Percentiles rank a stretch among this genome's conserved stretches.
Evolutionary conservation across 2,113 vertebrate species (phyloP).

Genomic region (Leucopternis melanops): DNA sequence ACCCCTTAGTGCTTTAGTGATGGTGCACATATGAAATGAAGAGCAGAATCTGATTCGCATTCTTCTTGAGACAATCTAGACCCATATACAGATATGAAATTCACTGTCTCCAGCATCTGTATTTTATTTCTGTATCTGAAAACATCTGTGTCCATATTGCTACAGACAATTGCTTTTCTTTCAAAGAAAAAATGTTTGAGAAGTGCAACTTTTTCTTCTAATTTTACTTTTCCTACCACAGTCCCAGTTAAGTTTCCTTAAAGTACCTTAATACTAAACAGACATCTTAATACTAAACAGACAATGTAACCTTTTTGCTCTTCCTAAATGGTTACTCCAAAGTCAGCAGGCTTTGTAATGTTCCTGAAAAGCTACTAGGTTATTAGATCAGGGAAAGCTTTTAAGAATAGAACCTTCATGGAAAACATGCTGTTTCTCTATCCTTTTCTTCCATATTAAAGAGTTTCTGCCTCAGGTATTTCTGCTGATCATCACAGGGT

Average conservation of each 20-base stretch:
- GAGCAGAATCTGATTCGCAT: background rate
- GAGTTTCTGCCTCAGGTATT: background rate
- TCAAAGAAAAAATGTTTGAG: background rate
- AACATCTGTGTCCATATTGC: background rate
- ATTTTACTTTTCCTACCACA: background rate
- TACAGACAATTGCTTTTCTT: background rate
- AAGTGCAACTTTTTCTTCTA: background rate
- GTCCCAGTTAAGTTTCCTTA: background rate
- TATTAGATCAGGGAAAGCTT: background rate
- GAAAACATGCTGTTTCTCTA: background rate
- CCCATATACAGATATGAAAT: background rate
- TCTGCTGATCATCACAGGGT: background rate
- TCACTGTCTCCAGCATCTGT: background rate
- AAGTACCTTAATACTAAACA: background rate
- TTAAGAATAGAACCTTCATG: background rate
- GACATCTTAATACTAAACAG: background rate
- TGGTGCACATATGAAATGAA: background rate
- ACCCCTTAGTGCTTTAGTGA: background rate
- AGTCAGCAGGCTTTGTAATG: background rate
- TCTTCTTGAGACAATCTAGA: background rate
- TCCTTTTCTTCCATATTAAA: background rate
- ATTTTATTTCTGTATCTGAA: background rate
- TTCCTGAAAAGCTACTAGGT: background rate
- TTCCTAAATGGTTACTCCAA: background rate
- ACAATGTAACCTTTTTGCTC: background rate